A percentile compares a stretch with the other conserved stretches of the same genome.
Evolutionary conservation across 2,113 vertebrate species (phyloP).

Genomic region (Dipodomys ordii): DNA sequence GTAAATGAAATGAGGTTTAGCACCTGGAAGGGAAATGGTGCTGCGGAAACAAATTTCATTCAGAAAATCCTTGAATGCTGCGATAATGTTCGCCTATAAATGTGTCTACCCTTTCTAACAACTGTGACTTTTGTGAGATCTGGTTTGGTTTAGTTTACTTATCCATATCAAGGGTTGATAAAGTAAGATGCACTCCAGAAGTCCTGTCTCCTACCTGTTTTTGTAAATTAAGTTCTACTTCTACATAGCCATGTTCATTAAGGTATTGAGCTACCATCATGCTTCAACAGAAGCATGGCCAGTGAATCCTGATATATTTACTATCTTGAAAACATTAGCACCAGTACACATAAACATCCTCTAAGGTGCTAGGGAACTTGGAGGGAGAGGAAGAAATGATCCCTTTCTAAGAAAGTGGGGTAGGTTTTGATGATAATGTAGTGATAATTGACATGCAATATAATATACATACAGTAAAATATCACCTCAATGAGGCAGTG

Average conservation of each 20-base stretch:
- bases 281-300: background rate
- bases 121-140: background rate
- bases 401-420: no score
- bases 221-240: background rate
- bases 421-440: no score
- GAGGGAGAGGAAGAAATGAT: no score
- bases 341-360: no score
- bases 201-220: background rate
- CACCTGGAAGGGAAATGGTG: background rate
- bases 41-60: background rate
- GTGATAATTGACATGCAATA: no score
- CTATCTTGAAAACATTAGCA: background rate
- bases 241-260: background rate
- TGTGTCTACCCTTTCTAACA: background rate
- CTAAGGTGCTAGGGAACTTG: no score
- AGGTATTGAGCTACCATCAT: background rate
- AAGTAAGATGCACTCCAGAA: background rate
- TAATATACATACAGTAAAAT: no score
- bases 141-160: background rate
- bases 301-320: background rate
- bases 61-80: background rate
- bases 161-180: background rate
- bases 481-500: no score
- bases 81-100: background rate
- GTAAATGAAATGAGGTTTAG: background rate